Base-by-base conservation (phyloP, 2,113 vertebrate genomes). In the Anguilla rostrata region DNA sequence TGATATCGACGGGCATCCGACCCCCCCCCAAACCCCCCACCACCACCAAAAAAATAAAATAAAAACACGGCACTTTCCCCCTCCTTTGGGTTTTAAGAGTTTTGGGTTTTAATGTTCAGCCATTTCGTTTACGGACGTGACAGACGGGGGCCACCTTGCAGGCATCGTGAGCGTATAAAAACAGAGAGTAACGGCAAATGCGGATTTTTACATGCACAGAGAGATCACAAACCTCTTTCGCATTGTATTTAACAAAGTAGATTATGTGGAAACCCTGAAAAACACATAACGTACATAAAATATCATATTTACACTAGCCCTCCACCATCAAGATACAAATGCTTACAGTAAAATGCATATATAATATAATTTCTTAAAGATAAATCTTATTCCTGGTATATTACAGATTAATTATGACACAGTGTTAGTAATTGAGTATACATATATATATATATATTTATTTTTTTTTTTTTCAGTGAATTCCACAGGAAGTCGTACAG, bases 1-100 rank as follows among this genome's bases (percentile, higher is more conserved):
- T 85, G 71, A 85, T 86, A 86, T 83, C 84, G 89, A 78, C 88
- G 78, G 18, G 78, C 60, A 82, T 63, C 88, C 53, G 12, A 53
- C 49, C 49, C 49, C 49, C 56, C 40, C 49, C 29, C 60, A 78
- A 29, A 57, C 46, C 20, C 53, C 39, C 39, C 11, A 40, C 40
- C 66, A 3, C 22, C 3, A 22, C 5, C 5, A 53, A 53, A 11
- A 53, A 26, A 26, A 63, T 2, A 63, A 63, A 63, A 22, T 63
- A 63, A 60, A 60, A 63, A 26, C 18, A 22, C 20, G 4, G 60
- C 22, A 6, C 60, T 63, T 63, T 63, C 22, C 60, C 26, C 22
- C n/a, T 63, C 60, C 60, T 63, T 63, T 26, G 22, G 2, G n/a
- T n/a, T 75, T 80, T 80, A 3, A 39, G 29, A 26, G 9, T 8